Evolutionary conservation across 2,888 invertebrate species (phyloP).

Genomic region (Beris chalybata): DNA sequence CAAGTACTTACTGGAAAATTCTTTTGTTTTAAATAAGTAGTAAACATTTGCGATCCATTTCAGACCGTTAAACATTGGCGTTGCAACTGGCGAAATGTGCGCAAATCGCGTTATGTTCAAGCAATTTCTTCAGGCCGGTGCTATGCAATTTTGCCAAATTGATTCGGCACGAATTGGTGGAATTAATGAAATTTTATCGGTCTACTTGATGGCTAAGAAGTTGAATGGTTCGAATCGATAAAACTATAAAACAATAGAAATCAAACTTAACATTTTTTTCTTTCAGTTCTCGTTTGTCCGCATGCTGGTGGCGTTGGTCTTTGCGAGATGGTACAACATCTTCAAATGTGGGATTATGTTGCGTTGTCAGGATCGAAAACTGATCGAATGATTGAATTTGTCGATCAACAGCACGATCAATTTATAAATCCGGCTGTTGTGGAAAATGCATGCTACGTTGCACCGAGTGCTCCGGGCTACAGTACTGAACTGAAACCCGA

Average conservation of each 20-base stretch:
- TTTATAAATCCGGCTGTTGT: slow-evolving; percentile 75
- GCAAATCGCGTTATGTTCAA: slow-evolving; percentile 91
- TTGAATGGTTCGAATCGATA: slow-evolving; percentile 63
- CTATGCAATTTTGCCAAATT: slow-evolving; percentile 86
- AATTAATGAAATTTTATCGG: slow-evolving; percentile 82
- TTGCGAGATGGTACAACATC: slow-evolving; percentile 91
- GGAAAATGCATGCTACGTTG: slow-evolving; percentile 70
- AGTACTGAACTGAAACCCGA: slow-evolving; percentile 75
- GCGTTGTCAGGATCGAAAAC: slow-evolving; percentile 71
- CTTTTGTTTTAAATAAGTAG: slow-evolving; percentile 17
- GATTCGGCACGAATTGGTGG: slow-evolving; percentile 88
- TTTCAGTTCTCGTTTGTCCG: slow-evolving; percentile 84
- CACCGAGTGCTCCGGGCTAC: slow-evolving; percentile 79
- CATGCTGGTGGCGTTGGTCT: slow-evolving; percentile 94
- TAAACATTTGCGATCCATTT: neutral
- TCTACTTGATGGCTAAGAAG: slow-evolving; percentile 88
- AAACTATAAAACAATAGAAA: neutral
- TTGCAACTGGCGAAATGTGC: slow-evolving; percentile 92
- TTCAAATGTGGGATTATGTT: slow-evolving; percentile 86
- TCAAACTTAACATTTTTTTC: neutral
- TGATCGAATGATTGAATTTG: slow-evolving; percentile 78
- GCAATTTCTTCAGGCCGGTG: slow-evolving; percentile 79
- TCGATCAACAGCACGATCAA: slow-evolving; percentile 89
- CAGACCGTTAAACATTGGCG: slow-evolving; percentile 74
- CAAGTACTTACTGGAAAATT: slow-evolving; percentile 47